These are phyloP conservation scores for Plebejus anna DNA, from an alignment of 2,888 invertebrate species.

Conservation along the genomic window DNA sequence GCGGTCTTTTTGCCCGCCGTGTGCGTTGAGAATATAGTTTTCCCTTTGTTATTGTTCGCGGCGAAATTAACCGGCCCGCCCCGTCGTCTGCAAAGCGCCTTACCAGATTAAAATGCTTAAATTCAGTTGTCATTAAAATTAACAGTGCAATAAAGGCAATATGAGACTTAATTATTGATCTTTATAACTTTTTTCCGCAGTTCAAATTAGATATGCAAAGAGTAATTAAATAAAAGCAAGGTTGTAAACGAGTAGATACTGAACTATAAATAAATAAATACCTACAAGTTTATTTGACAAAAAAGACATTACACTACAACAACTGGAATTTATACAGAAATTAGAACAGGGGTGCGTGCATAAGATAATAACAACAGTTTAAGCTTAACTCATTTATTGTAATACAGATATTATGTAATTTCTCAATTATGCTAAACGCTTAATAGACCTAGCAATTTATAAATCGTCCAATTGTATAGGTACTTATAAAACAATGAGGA, in stretches of 20 bases:
- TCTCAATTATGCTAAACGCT: neutral
- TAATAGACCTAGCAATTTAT: constrained; percentile 1
- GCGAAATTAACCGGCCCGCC: too few relatives aligned
- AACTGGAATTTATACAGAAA: too few relatives aligned
- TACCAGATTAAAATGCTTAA: too few relatives aligned
- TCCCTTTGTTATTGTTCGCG: too few relatives aligned
- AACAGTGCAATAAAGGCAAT: too few relatives aligned
- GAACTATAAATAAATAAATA: too few relatives aligned
- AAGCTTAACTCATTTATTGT: constrained; percentile 3
- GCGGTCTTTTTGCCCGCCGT: too few relatives aligned
- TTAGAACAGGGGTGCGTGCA: neutral
- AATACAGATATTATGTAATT: neutral
- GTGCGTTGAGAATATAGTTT: too few relatives aligned
- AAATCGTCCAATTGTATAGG: neutral
- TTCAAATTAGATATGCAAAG: neutral
- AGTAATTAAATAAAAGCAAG: neutral
- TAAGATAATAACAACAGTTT: neutral
- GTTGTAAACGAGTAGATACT: neutral
- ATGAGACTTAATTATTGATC: neutral
- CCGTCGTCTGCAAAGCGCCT: too few relatives aligned
- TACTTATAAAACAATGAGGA: constrained; percentile 1
- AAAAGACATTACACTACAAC: too few relatives aligned
- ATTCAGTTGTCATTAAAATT: neutral
- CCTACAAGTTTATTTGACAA: too few relatives aligned
- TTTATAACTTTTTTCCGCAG: too few relatives aligned